A percentile compares a stretch with the other conserved stretches of the same genome.
These are phyloP conservation scores for Penaeus chinensis DNA, from an alignment of 1,140 invertebrate species.

Conservation along the genomic window DNA sequence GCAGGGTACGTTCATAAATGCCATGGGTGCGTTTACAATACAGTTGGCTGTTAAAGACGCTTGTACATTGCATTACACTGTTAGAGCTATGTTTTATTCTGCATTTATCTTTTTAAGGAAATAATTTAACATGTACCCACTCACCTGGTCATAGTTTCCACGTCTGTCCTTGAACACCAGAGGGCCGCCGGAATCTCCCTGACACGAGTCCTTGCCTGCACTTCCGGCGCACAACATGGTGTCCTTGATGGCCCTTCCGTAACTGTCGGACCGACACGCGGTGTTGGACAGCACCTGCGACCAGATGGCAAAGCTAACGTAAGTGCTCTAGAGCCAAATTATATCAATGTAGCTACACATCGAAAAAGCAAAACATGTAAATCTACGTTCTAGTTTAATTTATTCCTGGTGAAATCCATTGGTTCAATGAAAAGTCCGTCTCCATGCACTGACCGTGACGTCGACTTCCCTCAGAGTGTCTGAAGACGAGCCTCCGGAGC, in stretches of 20 bases:
- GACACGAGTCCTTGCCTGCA: slow-evolving; percentile 30
- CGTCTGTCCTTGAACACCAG: slow-evolving; percentile 27
- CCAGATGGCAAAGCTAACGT: neutral
- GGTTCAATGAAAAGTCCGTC: neutral
- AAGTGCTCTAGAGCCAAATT: neutral
- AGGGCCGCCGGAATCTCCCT: slow-evolving; percentile 54
- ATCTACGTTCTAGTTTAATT: neutral
- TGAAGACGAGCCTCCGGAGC: slow-evolving; percentile 27
- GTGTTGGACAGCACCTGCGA: slow-evolving; percentile 29
- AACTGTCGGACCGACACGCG: slow-evolving; percentile 39
- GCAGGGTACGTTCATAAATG: no score
- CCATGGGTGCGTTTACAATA: no score
- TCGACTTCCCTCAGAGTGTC: slow-evolving; percentile 28
- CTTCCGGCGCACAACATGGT: slow-evolving; percentile 40
- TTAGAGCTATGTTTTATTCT: no score
- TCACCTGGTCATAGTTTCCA: slow-evolving; percentile 40
- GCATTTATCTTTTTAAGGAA: no score
- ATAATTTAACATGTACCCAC: no score
- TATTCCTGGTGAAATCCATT: no score
- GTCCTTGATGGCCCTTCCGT: neutral
- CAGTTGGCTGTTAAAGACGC: no score
- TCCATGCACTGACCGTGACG: slow-evolving; percentile 11
- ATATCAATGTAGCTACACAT: neutral
- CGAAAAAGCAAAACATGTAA: neutral
- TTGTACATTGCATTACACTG: no score